Evolutionary conservation across 2,888 invertebrate species (phyloP), one percentile per base, ranked within the genome.

Genomic region (Ochropacha duplaris): DNA sequence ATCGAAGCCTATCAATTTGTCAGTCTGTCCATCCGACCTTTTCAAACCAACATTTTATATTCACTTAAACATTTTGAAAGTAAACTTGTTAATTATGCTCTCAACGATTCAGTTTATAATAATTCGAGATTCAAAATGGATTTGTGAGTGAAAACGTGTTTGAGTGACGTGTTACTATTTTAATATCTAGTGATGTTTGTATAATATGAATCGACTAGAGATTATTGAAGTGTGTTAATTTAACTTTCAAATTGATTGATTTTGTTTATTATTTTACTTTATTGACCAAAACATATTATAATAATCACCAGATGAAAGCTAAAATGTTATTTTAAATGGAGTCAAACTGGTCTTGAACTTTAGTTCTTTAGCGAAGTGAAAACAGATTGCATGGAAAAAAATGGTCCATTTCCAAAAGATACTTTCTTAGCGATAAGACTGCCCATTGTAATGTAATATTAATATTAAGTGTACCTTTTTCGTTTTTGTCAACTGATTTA

Each of bases 11-110:
- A 87, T 87, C 84, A 86, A 86, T 86, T 85, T 86, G 81, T 84
- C 77, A 74, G 82, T 79, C 78, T 76, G 72, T 67, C 68, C 60
- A 68, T 74, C 44, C 44, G 72, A 77, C 72, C 73, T 72, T 76
- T 76, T 77, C 74, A 74, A 68, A 69, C 54, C n/a, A 22, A 24
- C 36, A 49, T 44, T 69, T 31, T 67, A 69, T 71, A 72, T 75
- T 79, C 85, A 86, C 84, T 87, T 83, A 84, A 84, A 83, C 66
- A 77, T 82, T 87, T 87, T 79, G 88, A 89, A 90, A 90, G 87
- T 81, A 77, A 83, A 83, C 86, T 85, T 82, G 86, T 88, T 88
- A 88, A 88, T 88, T 87, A 86, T 74, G 79, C 73, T 80, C 81
- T 79, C 83, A 83, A 89, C 83, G 79, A 87, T 87, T 83, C 78